phyloP scores from a whole-genome alignment of 2,888 invertebrate species.

The Meganola albula region DNA sequence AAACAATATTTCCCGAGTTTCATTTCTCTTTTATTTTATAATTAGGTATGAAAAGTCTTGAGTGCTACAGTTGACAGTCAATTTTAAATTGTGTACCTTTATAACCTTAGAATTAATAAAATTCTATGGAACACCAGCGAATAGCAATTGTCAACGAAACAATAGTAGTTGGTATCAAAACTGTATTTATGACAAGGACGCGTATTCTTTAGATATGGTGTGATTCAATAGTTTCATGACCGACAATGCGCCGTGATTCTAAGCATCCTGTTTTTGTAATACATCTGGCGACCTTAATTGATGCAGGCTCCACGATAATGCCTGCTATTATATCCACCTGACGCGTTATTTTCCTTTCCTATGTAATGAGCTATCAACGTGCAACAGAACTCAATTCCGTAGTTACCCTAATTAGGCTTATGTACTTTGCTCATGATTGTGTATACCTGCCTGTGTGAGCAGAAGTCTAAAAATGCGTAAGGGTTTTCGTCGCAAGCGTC shows the following conservation, averaged over 20 bases:
- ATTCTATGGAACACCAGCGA: slow-evolving; percentile 7
- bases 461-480: too few relatives aligned
- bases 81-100: too few relatives aligned
- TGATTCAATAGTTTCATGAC: slow-evolving; percentile 22
- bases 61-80: too few relatives aligned
- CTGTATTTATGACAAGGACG: slow-evolving; percentile 33
- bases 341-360: slow-evolving; percentile 30
- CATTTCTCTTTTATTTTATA: too few relatives aligned
- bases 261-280: slow-evolving; percentile 41
- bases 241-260: slow-evolving; percentile 31
- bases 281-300: slow-evolving; percentile 28
- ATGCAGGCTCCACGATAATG: slow-evolving; percentile 28
- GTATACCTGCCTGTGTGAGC: too few relatives aligned
- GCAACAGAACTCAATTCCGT: too few relatives aligned
- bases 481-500: too few relatives aligned
- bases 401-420: too few relatives aligned
- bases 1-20: too few relatives aligned
- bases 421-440: too few relatives aligned
- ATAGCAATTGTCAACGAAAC: slow-evolving; percentile 31
- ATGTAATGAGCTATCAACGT: too few relatives aligned
- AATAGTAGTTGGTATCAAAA: slow-evolving; percentile 28
- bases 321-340: slow-evolving; percentile 31
- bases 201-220: slow-evolving; percentile 29
- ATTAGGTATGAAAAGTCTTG: too few relatives aligned
- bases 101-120: not conserved